Conservation (phyloP, 2,888 invertebrate species). For the Neoaliturus tenellus region DNA sequence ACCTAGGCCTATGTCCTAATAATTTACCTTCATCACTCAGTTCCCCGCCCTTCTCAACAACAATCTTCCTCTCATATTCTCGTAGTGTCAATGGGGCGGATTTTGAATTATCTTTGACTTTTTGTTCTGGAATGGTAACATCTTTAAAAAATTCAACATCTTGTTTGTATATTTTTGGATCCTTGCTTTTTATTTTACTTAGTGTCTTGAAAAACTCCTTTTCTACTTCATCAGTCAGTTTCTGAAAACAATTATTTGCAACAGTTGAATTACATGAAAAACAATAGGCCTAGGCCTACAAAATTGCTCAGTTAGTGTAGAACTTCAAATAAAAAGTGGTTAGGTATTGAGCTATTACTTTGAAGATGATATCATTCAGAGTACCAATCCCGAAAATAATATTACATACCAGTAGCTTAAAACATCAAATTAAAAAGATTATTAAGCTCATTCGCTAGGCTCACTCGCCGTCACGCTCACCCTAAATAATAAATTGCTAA, state of each 20-base stretch:
- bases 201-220: conserved; percentile 92
- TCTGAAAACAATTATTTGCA: conserved; percentile 69
- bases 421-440: not conserved
- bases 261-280: not conserved
- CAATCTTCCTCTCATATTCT: conserved; percentile 87
- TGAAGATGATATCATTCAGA: not conserved
- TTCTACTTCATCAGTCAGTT: conserved; percentile 82
- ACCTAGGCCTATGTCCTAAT: no score
- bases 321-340: not conserved
- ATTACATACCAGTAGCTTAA: not conserved
- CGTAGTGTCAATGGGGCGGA: conserved; percentile 80
- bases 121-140: conserved; percentile 68
- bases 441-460: no score
- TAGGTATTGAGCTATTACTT: not conserved
- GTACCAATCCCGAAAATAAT: not conserved
- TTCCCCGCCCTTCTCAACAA: conserved; percentile 81
- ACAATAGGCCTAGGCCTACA: not conserved
- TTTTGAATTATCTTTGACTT: conserved; percentile 71
- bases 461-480: no score
- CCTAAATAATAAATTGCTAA: no score
- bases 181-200: conserved; percentile 89
- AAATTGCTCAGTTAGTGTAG: not conserved
- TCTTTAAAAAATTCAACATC: conserved; percentile 82
- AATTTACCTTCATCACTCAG: conserved; percentile 60
- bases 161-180: conserved; percentile 92